Conservation (phyloP, 1,140 invertebrate species). For the Solenopsis invicta region DNA sequence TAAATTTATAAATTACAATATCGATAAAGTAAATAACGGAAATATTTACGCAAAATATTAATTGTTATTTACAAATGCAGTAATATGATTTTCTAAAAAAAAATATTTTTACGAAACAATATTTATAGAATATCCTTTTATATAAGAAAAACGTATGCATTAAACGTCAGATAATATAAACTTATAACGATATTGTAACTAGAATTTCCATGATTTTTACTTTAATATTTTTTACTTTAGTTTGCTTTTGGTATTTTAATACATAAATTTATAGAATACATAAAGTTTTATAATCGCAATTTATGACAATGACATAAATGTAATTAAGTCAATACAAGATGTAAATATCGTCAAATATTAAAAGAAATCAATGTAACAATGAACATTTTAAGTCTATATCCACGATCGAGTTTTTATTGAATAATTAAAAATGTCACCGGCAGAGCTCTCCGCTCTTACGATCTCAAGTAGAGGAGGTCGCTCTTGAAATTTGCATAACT, state of each 20-base stretch:
- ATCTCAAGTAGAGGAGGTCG: slow-evolving; percentile 73
- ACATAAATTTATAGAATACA: background rate
- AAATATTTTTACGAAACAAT: background rate
- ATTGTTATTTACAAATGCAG: background rate
- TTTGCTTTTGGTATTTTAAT: background rate
- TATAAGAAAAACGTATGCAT: slow-evolving; percentile 71
- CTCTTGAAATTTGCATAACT: slow-evolving; percentile 83
- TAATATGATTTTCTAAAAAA: background rate
- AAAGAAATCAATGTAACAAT: slow-evolving; percentile 50
- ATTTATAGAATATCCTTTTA: background rate
- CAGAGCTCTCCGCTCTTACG: slow-evolving; percentile 75
- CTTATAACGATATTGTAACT: background rate
- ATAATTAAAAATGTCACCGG: slow-evolving; percentile 83
- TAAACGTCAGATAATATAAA: slow-evolving; percentile 67
- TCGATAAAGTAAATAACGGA: slow-evolving; percentile 1
- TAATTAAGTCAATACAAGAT: background rate
- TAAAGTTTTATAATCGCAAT: background rate
- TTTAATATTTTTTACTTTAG: background rate
- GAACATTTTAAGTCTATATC: slow-evolving; percentile 65
- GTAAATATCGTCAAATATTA: slow-evolving; percentile 16
- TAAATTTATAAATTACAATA: background rate
- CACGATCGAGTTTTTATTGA: slow-evolving; percentile 77
- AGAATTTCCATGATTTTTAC: background rate
- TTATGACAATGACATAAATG: background rate
- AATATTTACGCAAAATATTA: background rate